Evolutionary conservation across 2,888 invertebrate species (phyloP).

Genomic region (Drosophila nigricruria): DNA sequence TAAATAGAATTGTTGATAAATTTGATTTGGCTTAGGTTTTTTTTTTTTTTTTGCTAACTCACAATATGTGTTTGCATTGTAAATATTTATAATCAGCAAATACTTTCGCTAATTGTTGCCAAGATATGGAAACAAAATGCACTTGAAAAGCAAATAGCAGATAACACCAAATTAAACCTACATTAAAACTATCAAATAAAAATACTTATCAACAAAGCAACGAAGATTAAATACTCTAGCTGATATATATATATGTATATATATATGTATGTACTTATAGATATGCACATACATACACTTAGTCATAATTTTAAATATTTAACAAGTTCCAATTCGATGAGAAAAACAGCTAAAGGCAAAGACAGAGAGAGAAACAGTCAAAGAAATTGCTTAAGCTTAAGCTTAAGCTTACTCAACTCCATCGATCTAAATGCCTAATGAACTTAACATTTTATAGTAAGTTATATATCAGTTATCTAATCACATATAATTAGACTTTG

Average conservation of each 20-base stretch:
- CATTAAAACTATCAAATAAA: constrained; percentile 1
- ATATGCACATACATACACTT: not conserved
- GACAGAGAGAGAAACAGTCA: not conserved
- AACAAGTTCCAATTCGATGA: no score
- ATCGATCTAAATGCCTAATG: not conserved
- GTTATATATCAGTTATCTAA: not conserved
- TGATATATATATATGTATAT: not conserved
- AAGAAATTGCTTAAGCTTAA: not conserved
- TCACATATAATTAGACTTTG: not conserved
- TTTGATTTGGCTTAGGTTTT: constrained; percentile 12
- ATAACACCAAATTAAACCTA: constrained; percentile 30
- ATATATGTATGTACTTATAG: not conserved
- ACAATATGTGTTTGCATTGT: constrained; percentile 36
- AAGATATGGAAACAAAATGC: constrained; percentile 49
- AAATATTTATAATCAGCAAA: constrained; percentile 51
- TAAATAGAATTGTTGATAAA: constrained; percentile 43
- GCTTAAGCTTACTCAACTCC: not conserved
- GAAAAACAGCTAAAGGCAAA: not conserved
- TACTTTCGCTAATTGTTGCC: constrained; percentile 54
- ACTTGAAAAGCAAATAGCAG: constrained; percentile 41
- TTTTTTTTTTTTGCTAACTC: constrained; percentile 4
- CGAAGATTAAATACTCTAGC: not conserved
- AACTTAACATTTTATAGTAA: not conserved
- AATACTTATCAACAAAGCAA: not conserved
- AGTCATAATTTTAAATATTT: not conserved